These are phyloP conservation scores for Anas platyrhynchos DNA, from an alignment of 2,113 vertebrate genomes.

Conservation along the genomic window DNA sequence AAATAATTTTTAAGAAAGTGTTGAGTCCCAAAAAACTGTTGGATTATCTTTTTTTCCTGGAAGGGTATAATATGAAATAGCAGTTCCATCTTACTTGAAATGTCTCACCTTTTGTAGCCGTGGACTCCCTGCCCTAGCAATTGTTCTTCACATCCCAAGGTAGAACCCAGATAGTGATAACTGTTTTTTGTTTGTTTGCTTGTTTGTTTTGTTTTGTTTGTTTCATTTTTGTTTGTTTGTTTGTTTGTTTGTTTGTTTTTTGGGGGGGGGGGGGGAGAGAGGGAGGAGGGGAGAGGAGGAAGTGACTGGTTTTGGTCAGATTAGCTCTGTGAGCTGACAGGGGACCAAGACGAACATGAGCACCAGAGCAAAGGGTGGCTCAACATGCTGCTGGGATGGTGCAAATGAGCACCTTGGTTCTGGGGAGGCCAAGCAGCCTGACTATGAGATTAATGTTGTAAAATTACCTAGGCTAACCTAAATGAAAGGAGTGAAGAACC, in stretches of 20 bases:
- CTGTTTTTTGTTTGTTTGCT: too few species aligned
- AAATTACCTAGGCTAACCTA: neutral
- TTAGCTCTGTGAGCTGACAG: neutral
- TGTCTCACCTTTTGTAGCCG: neutral
- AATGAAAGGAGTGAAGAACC: neutral
- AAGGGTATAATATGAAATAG: neutral
- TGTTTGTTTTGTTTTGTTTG: too few species aligned
- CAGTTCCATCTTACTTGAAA: neutral
- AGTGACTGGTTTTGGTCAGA: neutral
- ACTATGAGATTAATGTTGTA: fast-evolving
- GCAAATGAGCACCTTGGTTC: neutral
- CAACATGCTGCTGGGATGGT: fast-evolving
- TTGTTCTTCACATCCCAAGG: neutral
- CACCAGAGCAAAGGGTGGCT: neutral
- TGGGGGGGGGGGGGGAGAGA: too few species aligned
- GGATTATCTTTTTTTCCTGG: neutral
- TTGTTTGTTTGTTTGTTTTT: too few species aligned
- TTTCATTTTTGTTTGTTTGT: neutral
- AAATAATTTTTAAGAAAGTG: neutral
- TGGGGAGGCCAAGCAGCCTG: neutral
- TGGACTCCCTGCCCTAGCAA: neutral
- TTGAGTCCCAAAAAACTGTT: neutral
- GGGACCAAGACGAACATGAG: neutral
- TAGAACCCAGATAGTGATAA: neutral
- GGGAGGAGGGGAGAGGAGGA: too few species aligned